These are phyloP conservation scores for Peromyscus eremicus DNA, from an alignment of 2,797 vertebrate genomes.

Conservation along the genomic window DNA sequence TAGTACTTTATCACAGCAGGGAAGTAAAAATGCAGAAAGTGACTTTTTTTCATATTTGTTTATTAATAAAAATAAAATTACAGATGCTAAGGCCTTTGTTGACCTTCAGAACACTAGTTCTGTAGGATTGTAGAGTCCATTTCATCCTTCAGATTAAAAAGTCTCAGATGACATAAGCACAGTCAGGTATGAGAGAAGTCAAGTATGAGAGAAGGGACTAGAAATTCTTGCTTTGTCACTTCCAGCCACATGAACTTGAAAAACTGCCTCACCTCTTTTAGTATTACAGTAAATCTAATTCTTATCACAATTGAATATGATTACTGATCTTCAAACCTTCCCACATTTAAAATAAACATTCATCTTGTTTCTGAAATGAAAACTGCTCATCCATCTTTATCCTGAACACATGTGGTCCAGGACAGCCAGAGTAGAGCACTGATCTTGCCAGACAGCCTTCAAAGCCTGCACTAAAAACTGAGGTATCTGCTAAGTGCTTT, in stretches of 20 bases:
- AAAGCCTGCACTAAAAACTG: slow-evolving; percentile 13
- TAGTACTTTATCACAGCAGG: neutral
- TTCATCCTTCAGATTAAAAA: neutral
- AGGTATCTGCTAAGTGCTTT: neutral
- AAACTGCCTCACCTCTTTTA: neutral
- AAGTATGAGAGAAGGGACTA: neutral
- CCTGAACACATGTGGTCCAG: neutral
- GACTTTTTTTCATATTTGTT: neutral
- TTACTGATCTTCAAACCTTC: neutral
- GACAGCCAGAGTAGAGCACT: neutral
- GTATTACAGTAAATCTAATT: slow-evolving; percentile 19
- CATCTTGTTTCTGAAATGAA: slow-evolving; percentile 5
- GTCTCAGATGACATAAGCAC: neutral
- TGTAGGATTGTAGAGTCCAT: neutral
- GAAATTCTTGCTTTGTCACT: neutral
- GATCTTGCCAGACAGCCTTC: neutral
- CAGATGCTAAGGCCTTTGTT: neutral
- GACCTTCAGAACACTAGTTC: neutral
- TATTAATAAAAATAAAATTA: neutral
- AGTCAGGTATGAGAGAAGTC: neutral
- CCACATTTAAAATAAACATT: neutral
- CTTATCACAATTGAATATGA: neutral
- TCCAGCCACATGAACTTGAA: neutral
- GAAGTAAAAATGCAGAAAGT: neutral
- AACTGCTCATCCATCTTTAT: neutral